These are phyloP conservation scores for Poecilia picta DNA, from an alignment of 2,797 vertebrate species.

Conservation along the genomic window DNA sequence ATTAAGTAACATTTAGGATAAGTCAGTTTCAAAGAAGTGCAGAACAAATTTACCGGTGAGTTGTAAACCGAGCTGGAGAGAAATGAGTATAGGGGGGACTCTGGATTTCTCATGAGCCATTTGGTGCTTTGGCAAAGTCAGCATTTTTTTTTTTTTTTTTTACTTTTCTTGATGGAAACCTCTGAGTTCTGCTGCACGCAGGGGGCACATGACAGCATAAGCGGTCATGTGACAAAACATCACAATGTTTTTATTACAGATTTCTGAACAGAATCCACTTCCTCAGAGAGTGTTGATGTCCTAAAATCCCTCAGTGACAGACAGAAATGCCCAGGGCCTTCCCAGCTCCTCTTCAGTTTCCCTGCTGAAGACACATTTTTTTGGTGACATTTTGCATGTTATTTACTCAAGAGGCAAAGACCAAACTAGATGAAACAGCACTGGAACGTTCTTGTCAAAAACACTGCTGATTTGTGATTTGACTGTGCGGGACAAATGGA, in stretches of 20 bases:
- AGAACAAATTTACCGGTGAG: neutral
- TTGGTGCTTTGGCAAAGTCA: neutral
- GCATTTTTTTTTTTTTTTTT: neutral
- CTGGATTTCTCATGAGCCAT: neutral
- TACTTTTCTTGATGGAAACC: neutral
- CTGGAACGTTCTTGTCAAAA: neutral
- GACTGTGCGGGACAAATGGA: neutral
- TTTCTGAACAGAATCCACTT: neutral
- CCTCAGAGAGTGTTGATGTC: neutral
- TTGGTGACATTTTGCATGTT: neutral
- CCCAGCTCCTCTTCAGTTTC: neutral
- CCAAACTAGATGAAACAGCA: neutral
- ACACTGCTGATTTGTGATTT: neutral
- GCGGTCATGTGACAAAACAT: neutral
- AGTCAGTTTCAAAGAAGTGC: neutral
- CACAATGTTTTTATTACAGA: neutral
- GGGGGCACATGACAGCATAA: neutral
- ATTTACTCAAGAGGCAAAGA: neutral
- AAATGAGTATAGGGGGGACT: conserved; percentile 4
- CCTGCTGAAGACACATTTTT: neutral
- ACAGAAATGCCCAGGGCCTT: neutral
- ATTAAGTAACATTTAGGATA: neutral
- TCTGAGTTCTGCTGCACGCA: neutral
- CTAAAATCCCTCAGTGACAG: neutral
- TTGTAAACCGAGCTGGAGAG: neutral